Base-by-base conservation (phyloP, 2,797 vertebrate species). In the Perdix hodgsoniae region DNA sequence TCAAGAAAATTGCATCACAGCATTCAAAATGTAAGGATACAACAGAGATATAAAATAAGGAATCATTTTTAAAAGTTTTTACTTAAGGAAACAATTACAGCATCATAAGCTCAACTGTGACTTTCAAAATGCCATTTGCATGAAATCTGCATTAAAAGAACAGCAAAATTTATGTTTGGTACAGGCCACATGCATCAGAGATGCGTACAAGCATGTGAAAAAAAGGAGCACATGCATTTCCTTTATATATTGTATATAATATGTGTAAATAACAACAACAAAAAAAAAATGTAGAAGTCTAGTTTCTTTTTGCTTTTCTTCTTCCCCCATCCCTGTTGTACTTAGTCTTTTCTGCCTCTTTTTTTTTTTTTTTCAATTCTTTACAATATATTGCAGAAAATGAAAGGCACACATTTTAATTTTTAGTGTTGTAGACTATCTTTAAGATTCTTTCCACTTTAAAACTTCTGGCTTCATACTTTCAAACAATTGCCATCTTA, bases 401-500 rank as follows among this genome's bases (percentile, higher is more conserved):
- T 7, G 29, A 69, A 70, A 63, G 8, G 16, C 18, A 50, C 9
- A 16, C 8, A 63, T 70, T 79, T 88, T 14, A 64, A 7, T 19
- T 45, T 75, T 84, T 79, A 22, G 27, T 11, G 8, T 35, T 88
- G 64, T 37, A 86, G 39, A 31, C 21, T 64, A 6, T 69, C 49
- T 88, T 77, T 82, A 66, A 86, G 16, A 64, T 76, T 19, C 2
- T 22, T 87, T 78, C 29, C n/a, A 29, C 65, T 86, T 74, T 11
- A 91, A 39, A 87, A 47, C 92, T 85, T 95, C 75, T 93, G 45
- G 23, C 19, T 85, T 79, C 40, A 90, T 63, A 21, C 47, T 92
- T 92, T 91, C 49, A 87, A 72, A 91, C 86, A 93, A 77, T 87
- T 95, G 73, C 63, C 50, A 49, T 93, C 93, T 94, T 94, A 86